These are phyloP conservation scores for Aeoliscus strigatus DNA, from an alignment of 2,797 vertebrate species.

Conservation along the genomic window DNA sequence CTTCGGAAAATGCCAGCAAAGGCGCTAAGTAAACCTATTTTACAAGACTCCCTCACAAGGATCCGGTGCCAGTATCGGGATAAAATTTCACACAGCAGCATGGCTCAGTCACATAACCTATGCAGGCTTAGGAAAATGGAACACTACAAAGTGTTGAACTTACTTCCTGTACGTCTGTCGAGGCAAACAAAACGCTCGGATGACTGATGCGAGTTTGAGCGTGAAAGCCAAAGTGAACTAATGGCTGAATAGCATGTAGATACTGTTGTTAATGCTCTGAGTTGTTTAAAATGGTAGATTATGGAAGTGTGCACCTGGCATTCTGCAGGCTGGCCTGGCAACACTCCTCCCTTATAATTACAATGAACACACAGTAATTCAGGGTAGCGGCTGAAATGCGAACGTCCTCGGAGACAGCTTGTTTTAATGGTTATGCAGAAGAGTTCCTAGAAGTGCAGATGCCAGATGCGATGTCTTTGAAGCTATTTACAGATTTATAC, in stretches of 20 bases:
- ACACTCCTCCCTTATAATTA: slow-evolving; percentile 78
- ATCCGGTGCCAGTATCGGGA: slow-evolving; percentile 78
- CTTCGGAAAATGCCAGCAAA: slow-evolving; percentile 80
- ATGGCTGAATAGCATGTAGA: slow-evolving; percentile 66
- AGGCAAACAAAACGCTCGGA: slow-evolving; percentile 46
- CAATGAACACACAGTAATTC: slow-evolving; percentile 77
- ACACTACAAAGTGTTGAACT: slow-evolving; percentile 74
- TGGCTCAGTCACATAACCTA: slow-evolving; percentile 78
- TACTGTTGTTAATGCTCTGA: slow-evolving; percentile 68
- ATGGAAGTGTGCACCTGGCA: slow-evolving; percentile 76
- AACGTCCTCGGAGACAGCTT: slow-evolving; percentile 78
- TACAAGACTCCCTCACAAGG: slow-evolving; percentile 82
- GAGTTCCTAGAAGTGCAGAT: slow-evolving; percentile 79
- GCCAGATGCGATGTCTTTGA: slow-evolving; percentile 74
- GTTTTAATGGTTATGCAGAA: slow-evolving; percentile 79
- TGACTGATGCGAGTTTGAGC: slow-evolving; percentile 57
- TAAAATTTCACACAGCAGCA: slow-evolving; percentile 80
- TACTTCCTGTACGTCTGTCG: slow-evolving; percentile 56
- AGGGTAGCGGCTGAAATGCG: slow-evolving; percentile 76
- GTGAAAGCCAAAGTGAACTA: slow-evolving; percentile 62
- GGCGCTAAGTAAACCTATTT: slow-evolving; percentile 83
- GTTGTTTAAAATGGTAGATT: slow-evolving; percentile 72
- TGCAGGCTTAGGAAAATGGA: slow-evolving; percentile 77
- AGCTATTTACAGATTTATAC: slow-evolving; percentile 74
- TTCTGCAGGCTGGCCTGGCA: slow-evolving; percentile 71